Evolutionary conservation across 2,888 invertebrate species (phyloP).

Genomic region (Resseliella maxima): DNA sequence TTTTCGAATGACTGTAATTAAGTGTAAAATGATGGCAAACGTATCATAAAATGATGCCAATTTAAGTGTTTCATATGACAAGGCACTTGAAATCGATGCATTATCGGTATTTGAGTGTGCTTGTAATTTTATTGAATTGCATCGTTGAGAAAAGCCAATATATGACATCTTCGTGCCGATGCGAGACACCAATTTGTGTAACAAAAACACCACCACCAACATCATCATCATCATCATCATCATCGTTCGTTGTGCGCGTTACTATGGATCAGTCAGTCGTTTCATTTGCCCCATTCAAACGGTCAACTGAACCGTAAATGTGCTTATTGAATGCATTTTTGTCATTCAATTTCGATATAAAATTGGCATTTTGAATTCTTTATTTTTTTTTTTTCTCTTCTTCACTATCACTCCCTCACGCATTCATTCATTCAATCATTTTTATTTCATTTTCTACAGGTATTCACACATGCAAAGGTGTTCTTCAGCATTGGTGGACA

Average conservation of each 20-base stretch:
- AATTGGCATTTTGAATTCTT: background rate
- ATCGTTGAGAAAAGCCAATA: constrained; percentile 24
- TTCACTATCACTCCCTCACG: background rate
- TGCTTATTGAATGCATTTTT: constrained; percentile 43
- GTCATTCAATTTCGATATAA: constrained; percentile 46
- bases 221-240: background rate
- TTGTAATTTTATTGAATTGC: constrained; percentile 38
- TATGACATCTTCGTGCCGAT: constrained; percentile 7
- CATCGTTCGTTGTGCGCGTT: background rate
- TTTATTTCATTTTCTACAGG: constrained; percentile 68
- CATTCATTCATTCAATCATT: background rate
- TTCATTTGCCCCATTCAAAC: background rate
- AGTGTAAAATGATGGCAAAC: background rate
- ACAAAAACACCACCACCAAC: background rate
- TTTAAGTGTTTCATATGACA: constrained; percentile 26
- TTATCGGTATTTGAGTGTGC: constrained; percentile 31
- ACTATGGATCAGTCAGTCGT: background rate
- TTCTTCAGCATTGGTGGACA: constrained; percentile 81
- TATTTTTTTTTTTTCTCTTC: background rate
- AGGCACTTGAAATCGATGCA: constrained; percentile 22
- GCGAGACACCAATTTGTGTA: background rate
- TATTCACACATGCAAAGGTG: constrained; percentile 81
- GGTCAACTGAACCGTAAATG: background rate
- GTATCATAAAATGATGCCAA: constrained; percentile 24
- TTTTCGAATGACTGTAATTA: background rate